phyloP scores from a whole-genome alignment of 2,113 vertebrate species.

The Hippocampus mohnikei region DNA sequence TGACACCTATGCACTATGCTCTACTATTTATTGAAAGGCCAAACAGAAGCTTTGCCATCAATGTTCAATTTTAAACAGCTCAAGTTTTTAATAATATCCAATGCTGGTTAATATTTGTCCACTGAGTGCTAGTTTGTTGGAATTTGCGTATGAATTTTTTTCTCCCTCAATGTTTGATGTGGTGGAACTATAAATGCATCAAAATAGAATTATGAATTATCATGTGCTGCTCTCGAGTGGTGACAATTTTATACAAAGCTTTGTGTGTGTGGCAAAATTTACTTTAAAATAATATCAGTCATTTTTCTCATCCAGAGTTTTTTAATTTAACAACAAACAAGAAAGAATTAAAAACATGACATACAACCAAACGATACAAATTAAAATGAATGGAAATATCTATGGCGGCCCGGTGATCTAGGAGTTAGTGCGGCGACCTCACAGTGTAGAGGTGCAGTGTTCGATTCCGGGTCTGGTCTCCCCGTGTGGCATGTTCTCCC shows the following conservation, averaged over 20 bases:
- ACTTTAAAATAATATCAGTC: constrained; percentile 27
- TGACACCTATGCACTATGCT: too few species aligned
- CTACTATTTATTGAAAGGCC: constrained; percentile 12
- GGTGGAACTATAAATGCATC: constrained; percentile 7
- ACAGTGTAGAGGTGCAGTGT: too few species aligned
- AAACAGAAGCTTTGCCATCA: background rate
- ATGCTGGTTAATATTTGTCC: constrained; percentile 15
- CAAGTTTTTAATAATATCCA: constrained; percentile 15
- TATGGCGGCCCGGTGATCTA: too few species aligned
- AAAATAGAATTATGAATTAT: constrained; percentile 7
- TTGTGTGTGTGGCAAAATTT: constrained; percentile 14
- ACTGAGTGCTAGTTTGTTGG: constrained; percentile 21
- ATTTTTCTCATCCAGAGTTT: background rate
- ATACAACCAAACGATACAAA: too few species aligned
- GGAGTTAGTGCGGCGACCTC: too few species aligned
- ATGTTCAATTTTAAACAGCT: background rate
- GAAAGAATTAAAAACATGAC: background rate
- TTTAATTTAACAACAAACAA: background rate
- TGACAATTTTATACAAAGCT: constrained; percentile 12
- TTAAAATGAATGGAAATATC: background rate
- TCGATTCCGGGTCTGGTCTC: too few species aligned
- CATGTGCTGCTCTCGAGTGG: constrained; percentile 5
- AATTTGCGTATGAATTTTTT: constrained; percentile 3
- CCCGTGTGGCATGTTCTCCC: too few species aligned
- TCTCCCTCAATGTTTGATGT: background rate